These are phyloP conservation scores for Neodon shergylaensis DNA, from an alignment of 2,113 vertebrate species.

Conservation along the genomic window DNA sequence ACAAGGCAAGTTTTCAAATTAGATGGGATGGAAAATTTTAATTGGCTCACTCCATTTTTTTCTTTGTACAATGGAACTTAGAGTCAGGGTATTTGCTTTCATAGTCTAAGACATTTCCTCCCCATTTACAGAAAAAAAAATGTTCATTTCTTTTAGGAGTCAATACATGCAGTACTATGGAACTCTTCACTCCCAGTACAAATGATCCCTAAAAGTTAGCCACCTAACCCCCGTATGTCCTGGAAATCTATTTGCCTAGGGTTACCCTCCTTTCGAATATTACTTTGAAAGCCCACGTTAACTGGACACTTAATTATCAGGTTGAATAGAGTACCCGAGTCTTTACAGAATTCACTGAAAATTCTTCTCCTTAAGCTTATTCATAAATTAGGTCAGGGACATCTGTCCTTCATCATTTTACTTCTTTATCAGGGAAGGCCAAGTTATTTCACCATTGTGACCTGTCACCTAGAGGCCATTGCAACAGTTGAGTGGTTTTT, in stretches of 20 bases:
- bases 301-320: background rate
- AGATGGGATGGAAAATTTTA: background rate
- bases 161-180: background rate
- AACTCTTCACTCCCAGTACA: background rate
- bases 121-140: background rate
- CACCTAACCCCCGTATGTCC: background rate
- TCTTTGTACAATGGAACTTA: background rate
- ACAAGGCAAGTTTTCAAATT: slow-evolving; percentile 24
- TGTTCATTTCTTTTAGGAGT: background rate
- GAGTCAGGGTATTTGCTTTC: background rate
- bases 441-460: background rate
- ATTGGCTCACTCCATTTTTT: background rate
- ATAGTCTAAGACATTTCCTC: background rate
- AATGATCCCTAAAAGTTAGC: background rate
- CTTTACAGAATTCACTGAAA: background rate
- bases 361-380: background rate
- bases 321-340: background rate
- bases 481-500: background rate
- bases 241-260: background rate
- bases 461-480: background rate
- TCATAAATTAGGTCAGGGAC: background rate
- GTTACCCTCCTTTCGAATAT: background rate
- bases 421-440: background rate
- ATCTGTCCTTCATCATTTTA: background rate
- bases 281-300: background rate